Base-by-base conservation (phyloP, 2,113 vertebrate genomes). In the Dasyprocta punctata region DNA sequence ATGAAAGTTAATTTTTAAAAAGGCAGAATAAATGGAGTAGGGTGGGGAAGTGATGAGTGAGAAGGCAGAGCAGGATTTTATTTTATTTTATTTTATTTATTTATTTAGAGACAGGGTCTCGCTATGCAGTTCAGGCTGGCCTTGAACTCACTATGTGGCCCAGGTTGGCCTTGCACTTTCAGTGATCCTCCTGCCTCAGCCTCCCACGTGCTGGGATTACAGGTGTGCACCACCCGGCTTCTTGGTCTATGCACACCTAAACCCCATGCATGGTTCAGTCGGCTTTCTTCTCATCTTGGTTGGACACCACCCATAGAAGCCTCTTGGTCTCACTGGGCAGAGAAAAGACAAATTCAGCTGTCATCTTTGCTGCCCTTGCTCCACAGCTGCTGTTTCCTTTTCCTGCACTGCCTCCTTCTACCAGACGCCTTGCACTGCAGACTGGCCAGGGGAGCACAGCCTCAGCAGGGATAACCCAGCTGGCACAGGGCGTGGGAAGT, bases 211-310 rank as follows among this genome's bases (percentile, higher is more conserved):
- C 67, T 69, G 67, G 36, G 67, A n/a, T 20, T 69, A n/a, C 36
- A n/a, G 16, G 17, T 69, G 33, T 67, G 67, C 16, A n/a, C 36
- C 16, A 19, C 67, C 65, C n/a, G 0, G 7, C 65, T 17, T 19
- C 19, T 0, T 0, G 22, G 7, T 38, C 26, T 78, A 41, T 56
- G 56, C 17, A 24, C 41, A 28, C 0, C 0, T 7, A 33, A n/a
- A 19, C 3, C 38, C 1, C 4, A 0, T 0, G 4, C 33, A 36
- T 16, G 22, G 67, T 30, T 75, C 75, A 14, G 36, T 36, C 33
- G 20, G 75, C 44, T 7, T 60, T 2, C 16, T 33, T 7, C 22
- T n/a, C 2, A 0, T 28, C 24, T 24, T 44, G 38, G 24, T 22
- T 47, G 38, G 44, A 47, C 47, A 22, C 41, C 1, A 0, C 38